These are phyloP conservation scores for Cosmopolites sordidus DNA, from an alignment of 2,888 invertebrate genomes.

Conservation along the genomic window DNA sequence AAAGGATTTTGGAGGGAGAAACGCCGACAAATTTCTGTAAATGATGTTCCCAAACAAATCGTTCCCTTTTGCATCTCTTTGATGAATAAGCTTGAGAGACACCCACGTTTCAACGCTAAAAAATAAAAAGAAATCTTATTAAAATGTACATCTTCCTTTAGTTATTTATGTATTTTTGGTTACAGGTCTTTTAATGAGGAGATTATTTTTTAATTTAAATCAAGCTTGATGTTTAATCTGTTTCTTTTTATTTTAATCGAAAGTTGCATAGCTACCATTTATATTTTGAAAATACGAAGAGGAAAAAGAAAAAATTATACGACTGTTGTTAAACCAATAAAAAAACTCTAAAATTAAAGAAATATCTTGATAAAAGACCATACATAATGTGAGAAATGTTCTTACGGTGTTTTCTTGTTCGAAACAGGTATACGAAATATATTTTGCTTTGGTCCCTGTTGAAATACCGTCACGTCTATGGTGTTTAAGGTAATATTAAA, in stretches of 20 bases:
- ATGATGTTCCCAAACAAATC: constrained; percentile 49
- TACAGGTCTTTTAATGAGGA: not conserved
- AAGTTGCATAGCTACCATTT: too few species aligned
- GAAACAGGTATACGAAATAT: constrained; percentile 10
- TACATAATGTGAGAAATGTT: too few species aligned
- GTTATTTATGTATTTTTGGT: not conserved
- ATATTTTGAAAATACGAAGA: too few species aligned
- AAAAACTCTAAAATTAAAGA: too few species aligned
- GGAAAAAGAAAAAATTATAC: too few species aligned
- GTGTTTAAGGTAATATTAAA: constrained; percentile 29
- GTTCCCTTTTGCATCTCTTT: constrained; percentile 3
- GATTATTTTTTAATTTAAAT: too few species aligned
- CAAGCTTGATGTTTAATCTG: too few species aligned
- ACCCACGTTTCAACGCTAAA: constrained; percentile 11
- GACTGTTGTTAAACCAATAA: too few species aligned
- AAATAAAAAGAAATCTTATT: too few species aligned
- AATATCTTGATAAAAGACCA: too few species aligned
- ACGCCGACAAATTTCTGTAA: constrained; percentile 61
- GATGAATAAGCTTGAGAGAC: constrained; percentile 10
- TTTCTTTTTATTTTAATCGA: too few species aligned
- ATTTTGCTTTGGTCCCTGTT: constrained; percentile 15
- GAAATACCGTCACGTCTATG: constrained; percentile 28
- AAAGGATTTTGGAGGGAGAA: constrained; percentile 59
- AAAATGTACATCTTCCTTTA: too few species aligned
- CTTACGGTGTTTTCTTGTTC: not conserved